Evolutionary conservation across 2,888 invertebrate genomes (phyloP).

Genomic region (Pachliopta kotzebuea): DNA sequence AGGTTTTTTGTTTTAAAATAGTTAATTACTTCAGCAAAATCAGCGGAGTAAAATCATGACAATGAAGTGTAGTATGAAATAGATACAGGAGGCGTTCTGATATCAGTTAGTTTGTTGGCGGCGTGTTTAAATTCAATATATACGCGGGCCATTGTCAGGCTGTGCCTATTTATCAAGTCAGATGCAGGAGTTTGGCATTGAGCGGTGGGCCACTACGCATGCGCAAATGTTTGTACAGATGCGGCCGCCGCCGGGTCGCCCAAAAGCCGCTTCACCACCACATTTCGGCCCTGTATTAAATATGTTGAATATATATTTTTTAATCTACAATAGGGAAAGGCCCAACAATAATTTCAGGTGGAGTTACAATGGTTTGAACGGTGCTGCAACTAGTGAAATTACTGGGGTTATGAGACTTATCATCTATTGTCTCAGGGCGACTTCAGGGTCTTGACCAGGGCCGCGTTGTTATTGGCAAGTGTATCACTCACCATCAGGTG

Average conservation of each 20-base stretch:
- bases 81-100: not conserved
- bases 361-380: too few species aligned
- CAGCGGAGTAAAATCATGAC: too few species aligned
- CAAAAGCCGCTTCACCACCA: conserved; percentile 29
- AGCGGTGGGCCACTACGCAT: conserved; percentile 54
- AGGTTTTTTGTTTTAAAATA: not conserved
- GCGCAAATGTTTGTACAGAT: conserved; percentile 62
- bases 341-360: too few species aligned
- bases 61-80: not conserved
- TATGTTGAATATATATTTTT: conserved; percentile 13
- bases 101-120: conserved; percentile 1
- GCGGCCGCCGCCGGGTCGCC: conserved; percentile 32
- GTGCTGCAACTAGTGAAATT: too few species aligned
- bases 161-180: conserved; percentile 41
- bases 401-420: too few species aligned
- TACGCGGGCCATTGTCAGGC: conserved; percentile 30
- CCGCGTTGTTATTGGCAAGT: too few species aligned
- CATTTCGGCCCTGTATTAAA: conserved; percentile 16
- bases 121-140: conserved; percentile 25
- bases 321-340: not conserved
- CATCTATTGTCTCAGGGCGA: too few species aligned
- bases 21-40: too few species aligned
- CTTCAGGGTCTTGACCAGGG: too few species aligned
- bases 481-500: too few species aligned
- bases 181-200: conserved; percentile 66